Evolutionary conservation across 2,797 vertebrate species (phyloP).

Genomic region (Peromyscus nudipes): DNA sequence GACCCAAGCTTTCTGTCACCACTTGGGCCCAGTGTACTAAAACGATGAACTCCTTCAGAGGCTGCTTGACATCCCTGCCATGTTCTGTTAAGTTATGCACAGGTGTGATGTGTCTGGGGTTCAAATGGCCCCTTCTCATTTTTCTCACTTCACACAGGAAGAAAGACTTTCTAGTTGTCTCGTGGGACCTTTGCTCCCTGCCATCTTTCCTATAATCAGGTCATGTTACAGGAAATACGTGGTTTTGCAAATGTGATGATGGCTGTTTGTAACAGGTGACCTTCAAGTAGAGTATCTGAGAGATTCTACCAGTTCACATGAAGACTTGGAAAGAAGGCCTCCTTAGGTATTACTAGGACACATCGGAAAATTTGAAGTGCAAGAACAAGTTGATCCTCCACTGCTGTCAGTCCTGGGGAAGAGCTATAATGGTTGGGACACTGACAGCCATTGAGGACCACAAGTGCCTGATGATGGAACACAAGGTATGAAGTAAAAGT

Average conservation of each 20-base stretch:
- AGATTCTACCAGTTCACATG: neutral
- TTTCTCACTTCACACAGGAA: neutral
- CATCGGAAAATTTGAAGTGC: neutral
- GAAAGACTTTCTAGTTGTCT: neutral
- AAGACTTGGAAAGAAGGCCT: neutral
- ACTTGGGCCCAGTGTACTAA: neutral
- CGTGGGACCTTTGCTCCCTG: neutral
- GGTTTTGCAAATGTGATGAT: neutral
- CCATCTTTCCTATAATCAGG: neutral
- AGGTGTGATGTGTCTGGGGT: neutral
- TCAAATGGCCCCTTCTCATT: neutral
- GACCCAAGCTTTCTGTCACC: neutral
- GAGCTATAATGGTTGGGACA: neutral
- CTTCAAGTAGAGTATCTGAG: neutral
- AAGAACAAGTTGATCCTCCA: neutral
- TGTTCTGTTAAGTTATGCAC: fast-evolving
- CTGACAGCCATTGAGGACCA: neutral
- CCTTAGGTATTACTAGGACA: neutral
- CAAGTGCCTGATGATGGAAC: neutral
- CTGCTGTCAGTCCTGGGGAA: neutral
- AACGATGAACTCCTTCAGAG: no score
- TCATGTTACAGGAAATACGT: no score
- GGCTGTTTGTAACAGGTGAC: neutral
- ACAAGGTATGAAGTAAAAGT: neutral
- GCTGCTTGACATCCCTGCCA: neutral